Conservation (phyloP, 2,888 invertebrate genomes). For the Philereme transversata region DNA sequence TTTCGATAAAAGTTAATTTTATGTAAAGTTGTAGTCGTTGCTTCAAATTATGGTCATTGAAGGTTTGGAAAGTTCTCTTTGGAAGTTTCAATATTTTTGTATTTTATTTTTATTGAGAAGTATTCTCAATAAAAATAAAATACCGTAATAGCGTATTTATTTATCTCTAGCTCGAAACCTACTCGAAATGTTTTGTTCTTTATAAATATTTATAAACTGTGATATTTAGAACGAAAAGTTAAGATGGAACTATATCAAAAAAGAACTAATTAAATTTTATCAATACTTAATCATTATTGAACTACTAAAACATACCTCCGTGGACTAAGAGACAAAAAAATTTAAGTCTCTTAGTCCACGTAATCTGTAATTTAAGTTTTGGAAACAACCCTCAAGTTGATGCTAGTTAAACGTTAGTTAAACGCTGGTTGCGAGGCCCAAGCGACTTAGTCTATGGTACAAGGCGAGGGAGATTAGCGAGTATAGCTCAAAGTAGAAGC, state of each 20-base stretch:
- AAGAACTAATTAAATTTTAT: too few relatives aligned
- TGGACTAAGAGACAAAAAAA: too few relatives aligned
- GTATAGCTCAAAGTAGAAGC: background rate
- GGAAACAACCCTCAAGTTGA: conserved; percentile 65
- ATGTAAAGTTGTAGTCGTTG: conserved; percentile 19
- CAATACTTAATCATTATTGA: background rate
- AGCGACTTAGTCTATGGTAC: conserved; percentile 46
- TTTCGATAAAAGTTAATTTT: conserved; percentile 11
- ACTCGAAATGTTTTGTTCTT: too few relatives aligned
- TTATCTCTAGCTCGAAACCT: too few relatives aligned
- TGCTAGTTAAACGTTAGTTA: conserved; percentile 63
- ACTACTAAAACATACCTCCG: too few relatives aligned
- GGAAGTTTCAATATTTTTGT: background rate
- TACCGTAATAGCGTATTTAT: too few relatives aligned
- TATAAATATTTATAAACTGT: too few relatives aligned
- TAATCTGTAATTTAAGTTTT: conserved; percentile 71
- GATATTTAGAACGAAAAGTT: too few relatives aligned
- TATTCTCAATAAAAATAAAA: too few relatives aligned
- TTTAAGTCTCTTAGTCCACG: conserved; percentile 42
- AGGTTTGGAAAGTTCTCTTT: conserved; percentile 20
- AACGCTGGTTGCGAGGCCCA: conserved; percentile 51
- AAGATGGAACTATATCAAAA: too few relatives aligned
- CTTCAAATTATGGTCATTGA: conserved; percentile 33
- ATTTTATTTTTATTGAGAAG: conserved; percentile 18
- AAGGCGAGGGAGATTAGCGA: conserved; percentile 23